A percentile compares a stretch with the other conserved stretches of the same genome.
Evolutionary conservation across 2,888 invertebrate species (phyloP).

Genomic region (Hyles lineata): DNA sequence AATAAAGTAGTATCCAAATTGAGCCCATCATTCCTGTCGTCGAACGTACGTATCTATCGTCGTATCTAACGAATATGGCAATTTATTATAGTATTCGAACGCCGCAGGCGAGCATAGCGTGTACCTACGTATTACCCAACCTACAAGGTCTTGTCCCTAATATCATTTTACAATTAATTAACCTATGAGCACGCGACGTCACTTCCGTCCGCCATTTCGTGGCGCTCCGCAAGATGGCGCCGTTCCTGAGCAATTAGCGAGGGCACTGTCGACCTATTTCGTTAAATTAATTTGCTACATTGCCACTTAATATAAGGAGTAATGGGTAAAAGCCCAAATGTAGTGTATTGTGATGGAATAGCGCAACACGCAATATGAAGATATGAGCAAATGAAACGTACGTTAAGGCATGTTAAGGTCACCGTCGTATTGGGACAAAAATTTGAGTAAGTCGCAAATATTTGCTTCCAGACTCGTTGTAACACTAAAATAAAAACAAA

Average conservation of each 20-base stretch:
- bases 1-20: no score
- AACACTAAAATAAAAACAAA: neutral
- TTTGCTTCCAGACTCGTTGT: neutral
- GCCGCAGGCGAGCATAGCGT: neutral
- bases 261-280: conserved; percentile 25
- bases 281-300: conserved; percentile 23
- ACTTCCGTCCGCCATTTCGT: conserved; percentile 29
- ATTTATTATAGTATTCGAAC: no score
- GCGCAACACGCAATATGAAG: neutral
- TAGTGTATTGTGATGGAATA: neutral
- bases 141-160: conserved; percentile 5
- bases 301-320: conserved; percentile 15
- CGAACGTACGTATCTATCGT: no score
- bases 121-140: neutral
- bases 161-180: conserved; percentile 23
- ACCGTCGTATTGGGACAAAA: neutral
- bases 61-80: no score
- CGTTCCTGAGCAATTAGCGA: conserved; percentile 43
- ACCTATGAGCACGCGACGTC: conserved; percentile 18
- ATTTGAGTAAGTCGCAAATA: neutral
- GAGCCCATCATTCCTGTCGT: no score
- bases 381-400: neutral
- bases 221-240: conserved; percentile 51
- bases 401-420: neutral
- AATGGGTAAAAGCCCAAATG: neutral